Conservation (phyloP, 2,888 invertebrate species). For the Sympetrum striolatum region DNA sequence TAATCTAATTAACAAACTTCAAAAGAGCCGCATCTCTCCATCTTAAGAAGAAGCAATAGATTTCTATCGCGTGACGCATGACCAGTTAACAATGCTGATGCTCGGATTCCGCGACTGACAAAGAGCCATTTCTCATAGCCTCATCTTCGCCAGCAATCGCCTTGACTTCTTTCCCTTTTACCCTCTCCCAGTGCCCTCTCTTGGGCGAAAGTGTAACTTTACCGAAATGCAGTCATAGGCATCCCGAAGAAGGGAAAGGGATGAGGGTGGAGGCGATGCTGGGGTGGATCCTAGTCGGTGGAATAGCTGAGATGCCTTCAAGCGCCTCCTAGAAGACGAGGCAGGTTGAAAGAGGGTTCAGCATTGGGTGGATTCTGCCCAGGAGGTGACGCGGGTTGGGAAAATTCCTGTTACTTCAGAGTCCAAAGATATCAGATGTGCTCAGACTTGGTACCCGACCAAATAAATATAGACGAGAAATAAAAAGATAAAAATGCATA, state of each 20-base stretch:
- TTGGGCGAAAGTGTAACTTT: not conserved
- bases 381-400: not conserved
- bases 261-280: not conserved
- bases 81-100: slow-evolving; percentile 20
- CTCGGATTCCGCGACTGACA: slow-evolving; percentile 21
- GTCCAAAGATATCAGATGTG: no score
- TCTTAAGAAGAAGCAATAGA: not conserved
- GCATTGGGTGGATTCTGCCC: not conserved
- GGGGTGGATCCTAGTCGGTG: slow-evolving; percentile 8
- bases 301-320: slow-evolving; percentile 28
- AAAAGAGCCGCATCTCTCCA: no score
- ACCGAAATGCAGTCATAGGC: not conserved
- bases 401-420: no score
- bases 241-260: not conserved
- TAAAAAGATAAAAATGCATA: no score
- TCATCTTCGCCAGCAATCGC: not conserved
- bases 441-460: no score
- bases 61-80: not conserved
- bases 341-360: not conserved
- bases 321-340: not conserved
- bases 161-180: not conserved
- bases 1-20: not conserved
- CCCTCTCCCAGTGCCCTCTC: not conserved
- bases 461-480: no score
- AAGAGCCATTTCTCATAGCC: not conserved